Conservation (phyloP, 2,113 vertebrate genomes). For the human region GRCh38 chr22:47868501-47869000, state of each 20-base stretch:
- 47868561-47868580: not conserved
- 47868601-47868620: not conserved
- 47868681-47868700: not conserved
- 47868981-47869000: not conserved
- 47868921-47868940: not conserved
- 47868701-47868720: not conserved
- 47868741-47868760: not conserved
- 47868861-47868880: not conserved
- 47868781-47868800: not conserved
- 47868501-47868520: not conserved
- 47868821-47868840: not conserved
- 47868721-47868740: not conserved
- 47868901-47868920: not conserved
- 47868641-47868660: not conserved
- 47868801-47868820: not conserved
- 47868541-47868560: not conserved
- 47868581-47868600: not conserved
- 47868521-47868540: not conserved
- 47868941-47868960: not conserved
- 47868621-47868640: not conserved
- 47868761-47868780: not conserved
- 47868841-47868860: constrained; percentile 31
- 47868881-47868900: constrained; percentile 19
- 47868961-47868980: not conserved
- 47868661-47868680: not conserved